Evolutionary conservation across 2,888 invertebrate genomes (phyloP).

Genomic region (Phasia obesa): DNA sequence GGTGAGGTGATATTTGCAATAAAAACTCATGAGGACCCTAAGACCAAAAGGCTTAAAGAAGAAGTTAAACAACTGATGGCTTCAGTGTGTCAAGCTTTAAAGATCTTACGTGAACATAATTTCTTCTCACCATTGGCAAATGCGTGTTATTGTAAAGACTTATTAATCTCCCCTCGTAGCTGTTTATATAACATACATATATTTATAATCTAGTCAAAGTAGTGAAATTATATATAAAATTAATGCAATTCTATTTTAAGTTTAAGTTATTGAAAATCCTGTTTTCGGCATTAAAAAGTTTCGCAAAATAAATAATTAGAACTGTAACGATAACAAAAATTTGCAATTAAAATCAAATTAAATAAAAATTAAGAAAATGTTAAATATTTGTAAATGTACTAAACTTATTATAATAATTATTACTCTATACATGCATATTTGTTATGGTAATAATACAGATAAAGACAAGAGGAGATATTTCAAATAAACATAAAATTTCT

Average conservation of each 20-base stretch:
- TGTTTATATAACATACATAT: conserved; percentile 21
- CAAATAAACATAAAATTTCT: conserved; percentile 43
- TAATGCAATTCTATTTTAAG: conserved; percentile 58
- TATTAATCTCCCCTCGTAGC: too few relatives aligned
- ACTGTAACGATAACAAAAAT: conserved; percentile 12
- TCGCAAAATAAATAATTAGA: neutral
- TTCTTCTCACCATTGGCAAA: too few relatives aligned
- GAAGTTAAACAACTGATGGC: too few relatives aligned
- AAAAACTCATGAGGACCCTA: too few relatives aligned
- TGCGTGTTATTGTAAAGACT: too few relatives aligned
- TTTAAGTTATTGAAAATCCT: conserved; percentile 34
- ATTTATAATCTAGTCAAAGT: conserved; percentile 60
- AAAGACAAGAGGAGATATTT: conserved; percentile 48
- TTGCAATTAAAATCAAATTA: conserved; percentile 52
- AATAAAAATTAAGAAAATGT: conserved; percentile 40
- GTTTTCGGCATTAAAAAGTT: conserved; percentile 37
- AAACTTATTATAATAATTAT: too few relatives aligned
- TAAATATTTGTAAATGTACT: conserved; percentile 51
- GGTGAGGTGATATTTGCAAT: too few relatives aligned
- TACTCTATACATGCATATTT: neutral
- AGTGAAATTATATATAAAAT: conserved; percentile 64
- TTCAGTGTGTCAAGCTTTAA: too few relatives aligned
- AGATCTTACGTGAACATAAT: too few relatives aligned
- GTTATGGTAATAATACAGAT: conserved; percentile 25
- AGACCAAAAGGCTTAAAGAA: too few relatives aligned